These are phyloP conservation scores for Drosophila nikananu DNA, from an alignment of 1,140 invertebrate species.

Conservation along the genomic window DNA sequence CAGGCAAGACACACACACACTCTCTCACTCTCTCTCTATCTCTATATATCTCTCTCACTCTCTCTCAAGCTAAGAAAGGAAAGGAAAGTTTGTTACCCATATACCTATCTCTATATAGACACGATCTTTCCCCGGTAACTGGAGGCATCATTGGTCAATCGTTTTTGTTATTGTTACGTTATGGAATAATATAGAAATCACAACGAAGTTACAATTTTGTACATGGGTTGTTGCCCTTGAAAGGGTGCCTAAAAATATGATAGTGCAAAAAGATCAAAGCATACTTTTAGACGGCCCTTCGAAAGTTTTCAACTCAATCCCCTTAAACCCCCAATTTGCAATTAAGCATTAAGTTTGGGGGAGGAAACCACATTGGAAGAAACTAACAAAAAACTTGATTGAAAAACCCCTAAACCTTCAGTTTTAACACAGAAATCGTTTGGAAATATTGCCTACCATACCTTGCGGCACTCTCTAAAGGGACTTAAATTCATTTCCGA, in stretches of 20 bases:
- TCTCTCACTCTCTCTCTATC: slow-evolving; percentile 13
- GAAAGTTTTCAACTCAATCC: neutral
- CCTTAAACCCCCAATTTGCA: neutral
- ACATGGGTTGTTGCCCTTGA: too few relatives aligned
- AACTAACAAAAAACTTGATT: neutral
- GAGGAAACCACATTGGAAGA: slow-evolving; percentile 16
- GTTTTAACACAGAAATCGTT: neutral
- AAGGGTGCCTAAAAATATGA: neutral
- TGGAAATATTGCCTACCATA: neutral
- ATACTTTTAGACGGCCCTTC: neutral
- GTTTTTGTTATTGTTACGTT: slow-evolving; percentile 32
- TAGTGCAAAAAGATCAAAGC: neutral
- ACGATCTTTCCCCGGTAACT: slow-evolving; percentile 11
- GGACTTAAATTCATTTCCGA: neutral
- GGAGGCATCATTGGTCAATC: slow-evolving; percentile 28
- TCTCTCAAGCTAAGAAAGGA: slow-evolving; percentile 19
- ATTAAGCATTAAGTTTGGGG: slow-evolving; percentile 4
- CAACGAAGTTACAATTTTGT: slow-evolving; percentile 17
- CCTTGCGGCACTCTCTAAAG: neutral
- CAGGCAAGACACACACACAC: neutral
- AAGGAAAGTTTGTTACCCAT: slow-evolving; percentile 36
- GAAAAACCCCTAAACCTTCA: neutral
- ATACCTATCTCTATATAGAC: slow-evolving; percentile 31
- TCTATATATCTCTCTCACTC: slow-evolving; percentile 19
- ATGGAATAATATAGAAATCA: slow-evolving; percentile 5